These are phyloP conservation scores for Stichopus horrens DNA, from an alignment of 53 echinoderm and acorn worm genomes.

Conservation along the genomic window DNA sequence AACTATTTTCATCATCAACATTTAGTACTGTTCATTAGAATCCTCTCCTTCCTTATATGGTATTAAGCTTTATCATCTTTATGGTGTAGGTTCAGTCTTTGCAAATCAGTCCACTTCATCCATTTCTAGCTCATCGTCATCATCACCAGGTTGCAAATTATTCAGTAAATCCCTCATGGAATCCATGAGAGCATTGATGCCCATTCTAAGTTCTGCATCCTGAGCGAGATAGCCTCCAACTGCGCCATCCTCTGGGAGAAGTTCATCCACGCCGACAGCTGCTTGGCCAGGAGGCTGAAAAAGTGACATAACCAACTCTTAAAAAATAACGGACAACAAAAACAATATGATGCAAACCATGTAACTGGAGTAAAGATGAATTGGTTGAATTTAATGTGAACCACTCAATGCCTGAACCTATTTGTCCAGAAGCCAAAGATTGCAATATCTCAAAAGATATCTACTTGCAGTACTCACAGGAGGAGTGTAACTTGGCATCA, in stretches of 20 bases:
- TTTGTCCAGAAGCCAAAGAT: too few species aligned
- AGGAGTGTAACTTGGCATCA: conserved; percentile 81
- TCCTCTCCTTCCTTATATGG: too few species aligned
- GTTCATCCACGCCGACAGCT: neutral
- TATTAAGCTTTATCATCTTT: too few species aligned
- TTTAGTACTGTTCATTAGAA: too few species aligned
- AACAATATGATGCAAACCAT: too few species aligned
- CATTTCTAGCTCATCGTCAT: conserved; percentile 52
- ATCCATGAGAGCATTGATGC: conserved; percentile 82
- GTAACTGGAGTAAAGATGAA: too few species aligned
- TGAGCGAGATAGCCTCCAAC: conserved; percentile 79
- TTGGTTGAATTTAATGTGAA: too few species aligned
- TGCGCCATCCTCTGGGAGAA: conserved; percentile 58
- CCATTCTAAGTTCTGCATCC: conserved; percentile 78
- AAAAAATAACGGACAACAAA: neutral
- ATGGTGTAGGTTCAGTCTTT: neutral
- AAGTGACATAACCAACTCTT: neutral
- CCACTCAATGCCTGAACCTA: too few species aligned
- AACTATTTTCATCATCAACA: too few species aligned
- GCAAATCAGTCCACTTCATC: conserved; percentile 56
- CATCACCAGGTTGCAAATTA: conserved; percentile 56
- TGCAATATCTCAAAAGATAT: too few species aligned
- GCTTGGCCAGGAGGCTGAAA: conserved; percentile 67
- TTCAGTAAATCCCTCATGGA: conserved; percentile 90
- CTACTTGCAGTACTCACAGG: conserved; percentile 62